Evolutionary conservation across 2,113 vertebrate genomes (phyloP).

Genomic region (Cariama cristata): DNA sequence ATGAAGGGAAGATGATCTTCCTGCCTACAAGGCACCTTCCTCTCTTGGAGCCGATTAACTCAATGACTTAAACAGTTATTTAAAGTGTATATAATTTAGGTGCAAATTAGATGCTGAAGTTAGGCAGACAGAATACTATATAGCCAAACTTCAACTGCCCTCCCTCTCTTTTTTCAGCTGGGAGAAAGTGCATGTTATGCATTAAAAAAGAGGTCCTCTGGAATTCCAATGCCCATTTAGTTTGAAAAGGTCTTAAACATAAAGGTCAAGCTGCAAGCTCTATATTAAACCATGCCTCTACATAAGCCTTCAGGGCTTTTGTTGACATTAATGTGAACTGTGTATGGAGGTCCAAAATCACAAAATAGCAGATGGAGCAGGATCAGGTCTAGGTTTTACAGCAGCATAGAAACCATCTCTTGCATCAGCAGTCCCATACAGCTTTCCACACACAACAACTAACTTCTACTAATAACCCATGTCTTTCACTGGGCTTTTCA

Average conservation of each 20-base stretch:
- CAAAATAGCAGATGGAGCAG: neutral
- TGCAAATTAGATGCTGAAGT: neutral
- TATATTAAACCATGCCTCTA: conserved; percentile 31
- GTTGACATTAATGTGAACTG: conserved; percentile 38
- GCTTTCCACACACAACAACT: neutral
- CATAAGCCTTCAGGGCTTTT: conserved; percentile 48
- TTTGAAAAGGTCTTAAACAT: conserved; percentile 61
- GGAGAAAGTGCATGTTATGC: neutral
- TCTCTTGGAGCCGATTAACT: neutral
- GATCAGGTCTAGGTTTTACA: neutral
- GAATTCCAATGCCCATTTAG: conserved; percentile 42
- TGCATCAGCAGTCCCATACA: neutral
- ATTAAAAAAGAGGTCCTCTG: conserved; percentile 21
- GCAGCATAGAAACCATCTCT: neutral
- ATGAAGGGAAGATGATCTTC: neutral
- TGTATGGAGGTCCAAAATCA: neutral
- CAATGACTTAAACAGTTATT: neutral
- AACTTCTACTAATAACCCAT: neutral
- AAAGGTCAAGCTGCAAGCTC: conserved; percentile 56
- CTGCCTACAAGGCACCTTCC: neutral
- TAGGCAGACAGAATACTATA: neutral
- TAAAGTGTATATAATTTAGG: neutral
- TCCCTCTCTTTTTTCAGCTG: neutral
- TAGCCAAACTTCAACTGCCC: neutral
- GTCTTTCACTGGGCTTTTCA: neutral